A percentile compares a stretch with the other conserved stretches of the same genome.
Conservation (phyloP, 1,140 invertebrate genomes). For the Tetranychus cinnabarinus region DNA sequence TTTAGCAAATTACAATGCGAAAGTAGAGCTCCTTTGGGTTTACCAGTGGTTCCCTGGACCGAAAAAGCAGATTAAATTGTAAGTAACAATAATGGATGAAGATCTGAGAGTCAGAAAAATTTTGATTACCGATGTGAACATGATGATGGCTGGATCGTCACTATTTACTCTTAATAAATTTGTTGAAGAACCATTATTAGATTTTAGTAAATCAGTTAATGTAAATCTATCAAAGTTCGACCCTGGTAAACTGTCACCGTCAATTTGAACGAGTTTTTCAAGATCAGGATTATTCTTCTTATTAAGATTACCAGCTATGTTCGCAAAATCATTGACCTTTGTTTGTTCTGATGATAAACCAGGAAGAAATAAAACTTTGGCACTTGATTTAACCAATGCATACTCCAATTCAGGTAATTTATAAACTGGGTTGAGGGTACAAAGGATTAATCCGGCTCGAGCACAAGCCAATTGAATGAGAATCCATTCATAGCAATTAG, state of each 20-base stretch:
- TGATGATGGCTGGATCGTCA: constrained; percentile 10
- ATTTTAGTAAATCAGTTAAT: too few species aligned
- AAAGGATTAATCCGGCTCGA: constrained; percentile 4
- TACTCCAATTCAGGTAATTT: constrained; percentile 9
- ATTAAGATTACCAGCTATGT: neutral
- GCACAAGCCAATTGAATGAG: constrained; percentile 8
- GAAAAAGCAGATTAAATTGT: neutral
- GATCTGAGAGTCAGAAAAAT: too few species aligned
- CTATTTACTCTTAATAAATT: neutral
- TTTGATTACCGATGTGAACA: constrained; percentile 6
- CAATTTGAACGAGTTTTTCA: neutral
- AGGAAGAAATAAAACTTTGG: constrained; percentile 10
- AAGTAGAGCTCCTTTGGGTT: constrained; percentile 61
- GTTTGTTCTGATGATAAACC: constrained; percentile 4
- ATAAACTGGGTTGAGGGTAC: constrained; percentile 10
- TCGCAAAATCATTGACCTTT: constrained; percentile 4
- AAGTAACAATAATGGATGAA: neutral
- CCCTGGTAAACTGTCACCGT: neutral
- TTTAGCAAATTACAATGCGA: constrained; percentile 64
- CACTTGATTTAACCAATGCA: constrained; percentile 3
- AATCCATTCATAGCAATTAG: constrained; percentile 9
- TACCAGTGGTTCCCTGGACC: constrained; percentile 45
- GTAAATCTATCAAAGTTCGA: neutral
- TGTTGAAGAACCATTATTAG: too few species aligned
- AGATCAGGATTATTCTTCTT: neutral